A percentile compares a stretch with the other conserved stretches of the same genome.
phyloP scores from a whole-genome alignment of 2,888 invertebrate species.

The Anorthoa munda region DNA sequence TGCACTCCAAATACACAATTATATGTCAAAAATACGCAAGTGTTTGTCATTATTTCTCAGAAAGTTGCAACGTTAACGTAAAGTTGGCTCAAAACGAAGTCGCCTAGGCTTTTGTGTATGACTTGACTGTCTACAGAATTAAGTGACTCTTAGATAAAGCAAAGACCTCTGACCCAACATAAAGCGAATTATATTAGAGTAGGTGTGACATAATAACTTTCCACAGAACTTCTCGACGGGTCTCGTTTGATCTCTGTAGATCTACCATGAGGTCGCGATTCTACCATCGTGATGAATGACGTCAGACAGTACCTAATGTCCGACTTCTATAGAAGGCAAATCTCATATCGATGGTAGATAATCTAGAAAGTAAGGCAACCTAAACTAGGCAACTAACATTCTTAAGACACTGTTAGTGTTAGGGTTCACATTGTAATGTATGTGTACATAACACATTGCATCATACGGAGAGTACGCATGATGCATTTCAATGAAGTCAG shows the following conservation, averaged over 20 bases:
- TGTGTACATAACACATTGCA: constrained; percentile 40
- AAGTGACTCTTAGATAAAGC: too few species aligned
- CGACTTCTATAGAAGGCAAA: neutral
- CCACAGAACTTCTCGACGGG: neutral
- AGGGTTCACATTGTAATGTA: neutral
- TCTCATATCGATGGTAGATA: too few species aligned
- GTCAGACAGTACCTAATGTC: neutral
- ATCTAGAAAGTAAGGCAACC: neutral
- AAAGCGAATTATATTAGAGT: too few species aligned
- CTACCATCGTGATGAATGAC: neutral
- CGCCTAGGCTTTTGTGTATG: too few species aligned
- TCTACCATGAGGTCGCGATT: neutral
- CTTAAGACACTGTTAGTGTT: neutral
- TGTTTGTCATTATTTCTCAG: constrained; percentile 10
- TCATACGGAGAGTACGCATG: constrained; percentile 24
- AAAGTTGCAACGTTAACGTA: neutral
- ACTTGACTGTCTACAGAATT: too few species aligned
- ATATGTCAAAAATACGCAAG: too few species aligned
- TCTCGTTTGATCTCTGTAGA: neutral
- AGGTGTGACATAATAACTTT: neutral
- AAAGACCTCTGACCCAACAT: too few species aligned
- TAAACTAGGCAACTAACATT: neutral
- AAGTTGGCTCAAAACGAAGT: too few species aligned
- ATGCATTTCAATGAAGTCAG: constrained; percentile 49
- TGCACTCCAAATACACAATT: constrained; percentile 4